A percentile compares a stretch with the other conserved stretches of the same genome.
phyloP scores from a whole-genome alignment of 1,140 invertebrate species.

The Drusus annulatus region DNA sequence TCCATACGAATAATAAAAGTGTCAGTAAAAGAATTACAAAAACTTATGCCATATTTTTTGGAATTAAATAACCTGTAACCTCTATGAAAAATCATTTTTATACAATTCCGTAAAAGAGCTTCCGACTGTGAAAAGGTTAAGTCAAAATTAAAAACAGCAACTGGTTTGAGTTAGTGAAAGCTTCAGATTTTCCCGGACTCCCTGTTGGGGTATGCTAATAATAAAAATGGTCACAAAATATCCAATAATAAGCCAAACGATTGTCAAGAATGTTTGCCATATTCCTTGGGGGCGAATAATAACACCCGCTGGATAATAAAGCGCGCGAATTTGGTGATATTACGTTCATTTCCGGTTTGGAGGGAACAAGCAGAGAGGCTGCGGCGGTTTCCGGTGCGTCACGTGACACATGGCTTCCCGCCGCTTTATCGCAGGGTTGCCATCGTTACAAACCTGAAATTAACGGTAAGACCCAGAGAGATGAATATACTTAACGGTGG shows the following conservation, averaged over 20 bases:
- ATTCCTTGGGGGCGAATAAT: neutral
- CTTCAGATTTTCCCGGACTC: too few relatives aligned
- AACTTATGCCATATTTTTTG: too few relatives aligned
- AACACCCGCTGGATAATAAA: constrained; percentile 10
- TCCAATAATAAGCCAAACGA: neutral
- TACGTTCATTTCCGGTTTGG: constrained; percentile 31
- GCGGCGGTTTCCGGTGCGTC: constrained; percentile 23
- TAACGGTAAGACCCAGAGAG: constrained; percentile 6
- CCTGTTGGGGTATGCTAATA: neutral
- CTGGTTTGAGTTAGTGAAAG: too few relatives aligned
- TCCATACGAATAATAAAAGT: too few relatives aligned
- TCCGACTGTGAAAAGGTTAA: too few relatives aligned
- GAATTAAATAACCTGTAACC: too few relatives aligned
- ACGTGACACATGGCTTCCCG: constrained; percentile 30
- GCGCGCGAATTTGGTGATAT: constrained; percentile 25
- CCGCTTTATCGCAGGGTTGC: constrained; percentile 27
- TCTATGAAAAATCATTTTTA: too few relatives aligned
- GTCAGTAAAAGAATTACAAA: too few relatives aligned
- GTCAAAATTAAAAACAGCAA: too few relatives aligned
- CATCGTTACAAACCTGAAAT: constrained; percentile 18
- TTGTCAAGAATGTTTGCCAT: neutral
- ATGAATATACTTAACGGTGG: neutral
- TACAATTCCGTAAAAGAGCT: too few relatives aligned
- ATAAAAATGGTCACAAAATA: neutral
- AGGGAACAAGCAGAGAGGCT: constrained; percentile 26